These are phyloP conservation scores for Spicauda simplicius DNA, from an alignment of 2,888 invertebrate genomes.

Conservation along the genomic window DNA sequence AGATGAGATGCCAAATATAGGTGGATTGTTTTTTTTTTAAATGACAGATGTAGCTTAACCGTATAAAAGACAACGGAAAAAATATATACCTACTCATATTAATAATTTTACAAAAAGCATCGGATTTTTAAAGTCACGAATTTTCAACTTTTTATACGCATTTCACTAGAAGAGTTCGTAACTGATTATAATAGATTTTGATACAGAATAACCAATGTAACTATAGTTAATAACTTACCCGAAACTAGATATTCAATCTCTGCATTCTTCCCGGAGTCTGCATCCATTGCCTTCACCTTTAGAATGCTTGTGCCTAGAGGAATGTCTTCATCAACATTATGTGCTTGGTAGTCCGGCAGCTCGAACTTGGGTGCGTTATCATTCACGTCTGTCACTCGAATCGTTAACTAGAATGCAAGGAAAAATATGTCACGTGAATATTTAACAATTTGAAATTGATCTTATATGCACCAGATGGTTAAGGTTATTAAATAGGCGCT, in stretches of 20 bases:
- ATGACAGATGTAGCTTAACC: no score
- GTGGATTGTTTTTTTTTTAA: no score
- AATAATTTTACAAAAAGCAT: no score
- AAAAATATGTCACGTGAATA: not conserved
- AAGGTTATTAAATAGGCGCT: no score
- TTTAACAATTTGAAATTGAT: not conserved
- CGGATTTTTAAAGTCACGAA: no score
- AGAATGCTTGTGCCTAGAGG: slow-evolving; percentile 96
- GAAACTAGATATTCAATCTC: slow-evolving; percentile 96
- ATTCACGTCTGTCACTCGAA: slow-evolving; percentile 97
- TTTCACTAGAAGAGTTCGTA: no score
- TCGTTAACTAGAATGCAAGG: slow-evolving; percentile 89
- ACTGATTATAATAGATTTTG: no score
- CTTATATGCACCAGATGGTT: not conserved
- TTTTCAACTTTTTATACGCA: no score
- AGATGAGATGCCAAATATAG: no score
- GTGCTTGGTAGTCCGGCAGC: slow-evolving; percentile 97
- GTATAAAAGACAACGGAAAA: no score
- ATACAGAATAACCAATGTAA: no score
- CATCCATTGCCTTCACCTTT: slow-evolving; percentile 97
- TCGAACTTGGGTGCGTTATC: slow-evolving; percentile 99
- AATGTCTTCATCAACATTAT: slow-evolving; percentile 98
- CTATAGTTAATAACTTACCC: slow-evolving; percentile 54
- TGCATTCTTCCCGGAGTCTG: slow-evolving; percentile 97
- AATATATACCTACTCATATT: no score